Percentiles rank a stretch among this genome's conserved stretches.
phyloP scores from a whole-genome alignment of 2,888 invertebrate genomes.

The Athetis lepigone region DNA sequence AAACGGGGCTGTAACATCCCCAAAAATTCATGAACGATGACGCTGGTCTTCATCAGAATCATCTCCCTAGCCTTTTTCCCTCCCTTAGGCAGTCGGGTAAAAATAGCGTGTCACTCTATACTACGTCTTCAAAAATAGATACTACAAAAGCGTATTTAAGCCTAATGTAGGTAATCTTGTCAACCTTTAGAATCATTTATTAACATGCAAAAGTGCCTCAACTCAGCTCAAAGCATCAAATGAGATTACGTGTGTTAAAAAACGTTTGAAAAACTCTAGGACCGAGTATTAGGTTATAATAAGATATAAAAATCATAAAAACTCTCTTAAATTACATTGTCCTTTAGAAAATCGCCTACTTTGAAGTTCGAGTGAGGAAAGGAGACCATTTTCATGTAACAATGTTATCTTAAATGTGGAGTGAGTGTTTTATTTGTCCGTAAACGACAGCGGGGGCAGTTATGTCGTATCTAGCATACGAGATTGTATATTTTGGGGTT shows the following conservation, averaged over 20 bases:
- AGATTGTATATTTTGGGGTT: slow-evolving; percentile 33
- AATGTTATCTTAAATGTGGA: slow-evolving; percentile 56
- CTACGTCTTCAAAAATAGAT: too few relatives aligned
- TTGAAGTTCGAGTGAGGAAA: slow-evolving; percentile 27
- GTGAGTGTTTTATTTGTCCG: slow-evolving; percentile 54
- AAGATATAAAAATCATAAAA: slow-evolving; percentile 25
- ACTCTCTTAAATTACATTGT: slow-evolving; percentile 34
- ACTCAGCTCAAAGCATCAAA: not conserved
- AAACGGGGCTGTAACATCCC: too few relatives aligned
- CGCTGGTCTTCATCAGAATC: too few relatives aligned
- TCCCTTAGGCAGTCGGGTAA: too few relatives aligned
- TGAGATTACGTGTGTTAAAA: not conserved
- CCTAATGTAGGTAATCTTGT: not conserved
- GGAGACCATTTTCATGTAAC: slow-evolving; percentile 38
- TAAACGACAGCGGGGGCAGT: slow-evolving; percentile 46
- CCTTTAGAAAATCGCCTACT: slow-evolving; percentile 40
- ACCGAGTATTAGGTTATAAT: slow-evolving; percentile 15
- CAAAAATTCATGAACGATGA: too few relatives aligned
- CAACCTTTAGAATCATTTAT: not conserved
- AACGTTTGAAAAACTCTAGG: not conserved
- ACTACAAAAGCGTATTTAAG: too few relatives aligned
- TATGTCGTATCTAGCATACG: slow-evolving; percentile 37
- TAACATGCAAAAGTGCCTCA: not conserved
- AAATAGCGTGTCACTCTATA: too few relatives aligned
- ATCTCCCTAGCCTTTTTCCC: too few relatives aligned